Conservation (phyloP, 2,797 vertebrate species). For the Spinus olivaceus region DNA sequence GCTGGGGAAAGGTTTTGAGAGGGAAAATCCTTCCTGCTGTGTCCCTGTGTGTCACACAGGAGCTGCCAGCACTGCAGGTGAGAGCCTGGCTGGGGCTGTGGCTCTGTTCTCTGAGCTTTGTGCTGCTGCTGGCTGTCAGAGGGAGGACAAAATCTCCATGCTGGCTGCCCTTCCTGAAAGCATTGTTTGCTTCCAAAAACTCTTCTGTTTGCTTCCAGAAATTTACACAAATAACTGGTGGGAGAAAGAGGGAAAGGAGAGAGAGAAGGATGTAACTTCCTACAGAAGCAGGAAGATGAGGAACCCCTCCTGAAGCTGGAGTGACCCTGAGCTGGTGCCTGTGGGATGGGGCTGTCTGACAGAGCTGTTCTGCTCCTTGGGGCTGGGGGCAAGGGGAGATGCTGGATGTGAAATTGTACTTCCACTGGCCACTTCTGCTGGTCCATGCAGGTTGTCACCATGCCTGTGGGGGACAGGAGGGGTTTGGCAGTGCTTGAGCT, state of each 20-base stretch:
- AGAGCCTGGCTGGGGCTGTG: neutral
- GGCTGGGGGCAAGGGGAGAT: neutral
- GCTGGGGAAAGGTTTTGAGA: neutral
- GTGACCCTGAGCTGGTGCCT: neutral
- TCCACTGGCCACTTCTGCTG: neutral
- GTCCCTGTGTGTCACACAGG: neutral
- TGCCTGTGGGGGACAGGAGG: neutral
- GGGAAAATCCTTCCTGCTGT: neutral
- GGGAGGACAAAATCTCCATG: accelerated
- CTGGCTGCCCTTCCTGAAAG: neutral
- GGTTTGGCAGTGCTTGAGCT: neutral
- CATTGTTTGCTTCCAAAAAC: neutral
- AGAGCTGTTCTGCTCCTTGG: neutral
- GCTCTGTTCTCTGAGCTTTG: neutral
- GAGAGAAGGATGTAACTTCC: neutral
- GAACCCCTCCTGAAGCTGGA: neutral
- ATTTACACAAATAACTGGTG: neutral
- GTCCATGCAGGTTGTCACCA: neutral
- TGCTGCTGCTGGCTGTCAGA: accelerated
- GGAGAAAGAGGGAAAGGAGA: neutral
- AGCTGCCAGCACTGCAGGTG: neutral
- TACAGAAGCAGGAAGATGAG: neutral
- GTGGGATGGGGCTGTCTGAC: neutral
- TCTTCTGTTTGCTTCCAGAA: neutral
- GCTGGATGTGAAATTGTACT: neutral